A percentile compares a stretch with the other conserved stretches of the same genome.
Conservation (phyloP, 2,888 invertebrate genomes). For the Allacma fusca region DNA sequence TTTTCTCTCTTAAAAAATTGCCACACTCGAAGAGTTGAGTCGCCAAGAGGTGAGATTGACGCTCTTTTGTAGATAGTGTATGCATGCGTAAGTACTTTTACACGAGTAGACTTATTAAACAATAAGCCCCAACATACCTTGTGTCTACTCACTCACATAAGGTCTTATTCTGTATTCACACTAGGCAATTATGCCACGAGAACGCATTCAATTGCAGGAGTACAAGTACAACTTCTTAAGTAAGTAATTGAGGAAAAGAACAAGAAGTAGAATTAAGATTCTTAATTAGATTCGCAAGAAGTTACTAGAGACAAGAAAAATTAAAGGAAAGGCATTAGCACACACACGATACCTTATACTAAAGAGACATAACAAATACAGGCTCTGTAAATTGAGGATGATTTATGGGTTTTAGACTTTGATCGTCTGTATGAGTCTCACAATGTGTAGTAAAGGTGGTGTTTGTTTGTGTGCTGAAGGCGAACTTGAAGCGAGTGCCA, state of each 20-base stretch:
- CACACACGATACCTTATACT: not conserved
- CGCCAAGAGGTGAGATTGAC: slow-evolving; percentile 11
- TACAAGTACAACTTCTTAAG: not conserved
- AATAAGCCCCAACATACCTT: not conserved
- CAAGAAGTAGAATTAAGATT: slow-evolving; percentile 7
- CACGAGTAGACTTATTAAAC: slow-evolving; percentile 4
- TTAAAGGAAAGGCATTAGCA: slow-evolving; percentile 7
- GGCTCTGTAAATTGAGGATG: slow-evolving; percentile 31
- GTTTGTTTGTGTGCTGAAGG: slow-evolving; percentile 11
- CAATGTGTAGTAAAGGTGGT: not conserved
- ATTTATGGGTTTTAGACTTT: slow-evolving; percentile 26
- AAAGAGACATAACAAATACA: slow-evolving; percentile 19
- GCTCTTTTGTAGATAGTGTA: not conserved
- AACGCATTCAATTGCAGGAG: not conserved
- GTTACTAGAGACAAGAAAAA: slow-evolving; percentile 3
- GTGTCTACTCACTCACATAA: not conserved
- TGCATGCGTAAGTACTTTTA: slow-evolving; percentile 5
- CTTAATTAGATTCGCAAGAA: slow-evolving; percentile 16
- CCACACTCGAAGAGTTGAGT: not conserved
- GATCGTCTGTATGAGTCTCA: slow-evolving; percentile 3
- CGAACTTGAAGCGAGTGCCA: slow-evolving; percentile 3
- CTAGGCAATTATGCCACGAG: not conserved
- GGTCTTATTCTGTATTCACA: not conserved
- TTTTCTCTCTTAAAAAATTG: slow-evolving; percentile 14
- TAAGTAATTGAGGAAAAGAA: slow-evolving; percentile 10